Conservation (phyloP, 2,113 vertebrate genomes). For the Pteronura brasiliensis region DNA sequence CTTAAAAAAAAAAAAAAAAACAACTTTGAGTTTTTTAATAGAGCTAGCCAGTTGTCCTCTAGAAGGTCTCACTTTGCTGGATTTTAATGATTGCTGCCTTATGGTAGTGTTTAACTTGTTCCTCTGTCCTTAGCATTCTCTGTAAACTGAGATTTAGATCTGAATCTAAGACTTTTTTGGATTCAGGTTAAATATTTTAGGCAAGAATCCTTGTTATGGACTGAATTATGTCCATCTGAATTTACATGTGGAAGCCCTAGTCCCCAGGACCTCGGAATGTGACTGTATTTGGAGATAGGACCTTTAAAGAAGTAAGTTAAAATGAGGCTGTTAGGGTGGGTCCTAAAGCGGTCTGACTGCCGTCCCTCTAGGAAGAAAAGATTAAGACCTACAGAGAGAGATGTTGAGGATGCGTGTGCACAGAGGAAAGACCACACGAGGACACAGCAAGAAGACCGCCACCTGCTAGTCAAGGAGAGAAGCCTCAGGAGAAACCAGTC, state of each 20-base stretch:
- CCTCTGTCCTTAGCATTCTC: background rate
- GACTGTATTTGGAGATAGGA: background rate
- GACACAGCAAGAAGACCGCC: background rate
- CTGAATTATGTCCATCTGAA: background rate
- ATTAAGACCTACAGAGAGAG: background rate
- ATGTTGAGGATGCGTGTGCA: rapidly evolving
- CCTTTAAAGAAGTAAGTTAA: background rate
- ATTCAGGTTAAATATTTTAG: constrained; percentile 29
- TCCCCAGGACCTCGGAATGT: background rate
- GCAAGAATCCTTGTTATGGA: background rate
- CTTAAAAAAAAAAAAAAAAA: background rate
- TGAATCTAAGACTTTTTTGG: background rate
- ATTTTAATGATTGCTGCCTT: background rate
- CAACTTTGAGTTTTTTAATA: background rate
- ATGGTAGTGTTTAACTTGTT: background rate
- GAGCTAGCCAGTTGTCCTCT: background rate
- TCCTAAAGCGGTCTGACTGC: background rate
- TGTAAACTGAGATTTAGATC: background rate
- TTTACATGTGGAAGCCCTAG: background rate
- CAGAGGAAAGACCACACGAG: background rate
- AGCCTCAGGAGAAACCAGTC: background rate
- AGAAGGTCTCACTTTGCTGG: background rate
- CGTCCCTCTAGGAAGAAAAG: background rate
- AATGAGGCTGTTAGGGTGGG: background rate
- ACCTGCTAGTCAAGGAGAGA: background rate